phyloP scores from a whole-genome alignment of 2,113 vertebrate genomes.

The Pholis gunnellus region DNA sequence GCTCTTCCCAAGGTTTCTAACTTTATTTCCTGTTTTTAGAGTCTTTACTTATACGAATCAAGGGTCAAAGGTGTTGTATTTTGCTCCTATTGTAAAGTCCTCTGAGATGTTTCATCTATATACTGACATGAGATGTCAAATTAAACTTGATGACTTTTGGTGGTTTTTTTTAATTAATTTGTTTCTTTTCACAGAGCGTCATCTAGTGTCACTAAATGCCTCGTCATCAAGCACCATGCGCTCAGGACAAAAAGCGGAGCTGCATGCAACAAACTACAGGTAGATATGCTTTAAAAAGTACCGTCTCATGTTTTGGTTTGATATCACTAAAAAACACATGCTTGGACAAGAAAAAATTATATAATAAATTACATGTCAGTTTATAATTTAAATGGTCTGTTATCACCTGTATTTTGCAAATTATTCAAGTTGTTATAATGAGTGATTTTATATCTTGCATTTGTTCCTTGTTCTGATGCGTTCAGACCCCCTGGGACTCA shows the following conservation, averaged over 20 bases:
- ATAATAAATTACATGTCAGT: neutral
- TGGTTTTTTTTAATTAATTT: neutral
- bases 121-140: neutral
- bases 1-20: neutral
- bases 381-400: neutral
- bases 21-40: neutral
- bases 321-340: neutral
- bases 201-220: slow-evolving; percentile 78
- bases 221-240: slow-evolving; percentile 81
- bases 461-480: neutral
- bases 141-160: neutral
- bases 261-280: slow-evolving; percentile 80
- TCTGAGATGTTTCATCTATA: neutral
- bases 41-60: neutral
- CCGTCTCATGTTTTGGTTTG: neutral
- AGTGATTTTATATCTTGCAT: slow-evolving; percentile 22
- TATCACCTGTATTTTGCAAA: neutral
- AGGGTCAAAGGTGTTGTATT: neutral
- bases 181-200: slow-evolving; percentile 52
- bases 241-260: slow-evolving; percentile 66
- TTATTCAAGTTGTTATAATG: slow-evolving; percentile 2
- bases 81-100: neutral
- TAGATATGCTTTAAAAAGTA: slow-evolving; percentile 18
- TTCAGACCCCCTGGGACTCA: slow-evolving; percentile 83
- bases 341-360: neutral